Percentiles rank a stretch among this genome's conserved stretches.
Conservation (phyloP, 2,797 vertebrate genomes). For the Pogoniulus pusillus region DNA sequence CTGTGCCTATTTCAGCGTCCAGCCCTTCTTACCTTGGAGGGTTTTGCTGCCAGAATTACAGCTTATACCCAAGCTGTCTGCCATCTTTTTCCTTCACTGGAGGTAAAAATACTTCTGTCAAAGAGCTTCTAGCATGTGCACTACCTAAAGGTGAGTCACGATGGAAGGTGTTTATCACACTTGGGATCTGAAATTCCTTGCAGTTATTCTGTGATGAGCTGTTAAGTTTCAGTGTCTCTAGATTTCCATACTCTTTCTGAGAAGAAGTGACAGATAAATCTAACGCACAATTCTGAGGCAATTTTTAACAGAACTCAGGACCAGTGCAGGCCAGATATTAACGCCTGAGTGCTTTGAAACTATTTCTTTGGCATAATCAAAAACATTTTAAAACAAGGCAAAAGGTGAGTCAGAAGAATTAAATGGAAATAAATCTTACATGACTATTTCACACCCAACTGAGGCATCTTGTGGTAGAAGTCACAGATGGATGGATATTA, state of each 20-base stretch:
- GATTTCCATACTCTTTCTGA: not conserved
- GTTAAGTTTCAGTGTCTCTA: not conserved
- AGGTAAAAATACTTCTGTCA: slow-evolving; percentile 1
- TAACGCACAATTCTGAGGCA: not conserved
- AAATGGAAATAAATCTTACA: not conserved
- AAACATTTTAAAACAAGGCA: not conserved
- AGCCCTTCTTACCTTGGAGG: not conserved
- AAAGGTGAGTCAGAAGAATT: not conserved
- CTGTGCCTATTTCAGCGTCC: not conserved
- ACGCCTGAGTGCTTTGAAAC: not conserved
- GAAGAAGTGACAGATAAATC: not conserved
- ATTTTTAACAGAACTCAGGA: not conserved
- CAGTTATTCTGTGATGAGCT: not conserved
- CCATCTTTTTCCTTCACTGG: not conserved
- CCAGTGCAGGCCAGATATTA: not conserved
- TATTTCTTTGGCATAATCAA: not conserved
- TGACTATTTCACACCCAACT: not conserved
- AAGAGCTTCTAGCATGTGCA: not conserved
- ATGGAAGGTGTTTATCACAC: slow-evolving; percentile 37
- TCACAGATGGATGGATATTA: not conserved
- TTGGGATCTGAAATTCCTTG: not conserved
- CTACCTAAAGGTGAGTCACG: slow-evolving; percentile 5
- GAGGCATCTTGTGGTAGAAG: not conserved
- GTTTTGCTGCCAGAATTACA: not conserved
- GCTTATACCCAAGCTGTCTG: not conserved